These are phyloP conservation scores for Homarus americanus DNA, from an alignment of 1,140 invertebrate species.

Conservation along the genomic window DNA sequence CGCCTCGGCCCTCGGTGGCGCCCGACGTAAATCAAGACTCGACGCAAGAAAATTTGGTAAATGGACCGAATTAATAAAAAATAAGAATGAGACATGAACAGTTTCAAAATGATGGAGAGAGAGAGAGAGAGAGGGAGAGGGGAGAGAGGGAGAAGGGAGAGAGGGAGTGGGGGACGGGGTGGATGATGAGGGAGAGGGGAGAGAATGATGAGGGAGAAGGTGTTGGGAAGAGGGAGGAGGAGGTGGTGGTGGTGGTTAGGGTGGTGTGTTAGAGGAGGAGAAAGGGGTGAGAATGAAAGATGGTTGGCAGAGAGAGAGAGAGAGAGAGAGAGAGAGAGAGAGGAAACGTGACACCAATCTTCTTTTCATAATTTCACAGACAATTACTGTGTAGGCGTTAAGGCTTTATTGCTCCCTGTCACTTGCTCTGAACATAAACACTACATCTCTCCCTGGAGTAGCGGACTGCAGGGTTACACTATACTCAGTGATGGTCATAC, in stretches of 20 bases:
- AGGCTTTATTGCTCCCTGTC: too few species aligned
- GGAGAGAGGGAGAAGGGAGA: background rate
- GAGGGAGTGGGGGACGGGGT: background rate
- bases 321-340: background rate
- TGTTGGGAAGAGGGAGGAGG: background rate
- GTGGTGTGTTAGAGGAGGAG: background rate
- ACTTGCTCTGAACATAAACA: too few species aligned
- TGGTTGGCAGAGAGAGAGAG: background rate
- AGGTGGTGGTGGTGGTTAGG: background rate
- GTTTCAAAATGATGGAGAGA: background rate
- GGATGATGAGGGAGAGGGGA: background rate
- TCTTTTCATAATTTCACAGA: background rate
- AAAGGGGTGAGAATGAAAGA: background rate
- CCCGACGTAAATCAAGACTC: background rate
- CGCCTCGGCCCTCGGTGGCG: background rate
- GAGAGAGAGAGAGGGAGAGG: background rate
- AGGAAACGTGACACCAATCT: background rate
- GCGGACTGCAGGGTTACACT: too few species aligned
- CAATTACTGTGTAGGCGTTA: background rate
- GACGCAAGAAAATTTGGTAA: slow-evolving; percentile 10
- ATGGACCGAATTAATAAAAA: slow-evolving; percentile 28
- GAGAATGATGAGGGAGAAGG: background rate
- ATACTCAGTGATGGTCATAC: too few species aligned
- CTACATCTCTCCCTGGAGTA: too few species aligned
- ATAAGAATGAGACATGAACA: background rate